These are phyloP conservation scores for Stratiomys singularior DNA, from an alignment of 2,888 invertebrate genomes.

Conservation along the genomic window DNA sequence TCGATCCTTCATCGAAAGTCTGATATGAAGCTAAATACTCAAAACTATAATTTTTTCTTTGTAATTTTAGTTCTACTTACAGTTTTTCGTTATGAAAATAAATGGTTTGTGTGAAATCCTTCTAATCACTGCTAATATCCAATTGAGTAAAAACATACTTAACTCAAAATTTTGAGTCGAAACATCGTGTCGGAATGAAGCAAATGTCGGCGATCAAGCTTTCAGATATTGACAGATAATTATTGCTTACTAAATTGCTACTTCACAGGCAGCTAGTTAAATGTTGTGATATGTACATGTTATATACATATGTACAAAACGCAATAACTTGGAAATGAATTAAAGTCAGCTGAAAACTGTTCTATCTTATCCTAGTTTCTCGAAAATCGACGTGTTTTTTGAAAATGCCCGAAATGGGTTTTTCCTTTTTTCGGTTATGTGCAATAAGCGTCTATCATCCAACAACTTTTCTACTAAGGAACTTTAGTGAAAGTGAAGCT, in stretches of 20 bases:
- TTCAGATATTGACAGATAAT: neutral
- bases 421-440: too few species aligned
- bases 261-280: too few species aligned
- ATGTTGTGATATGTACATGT: too few species aligned
- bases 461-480: too few species aligned
- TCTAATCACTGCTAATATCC: slow-evolving; percentile 16
- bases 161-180: slow-evolving; percentile 27
- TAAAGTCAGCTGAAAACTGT: too few species aligned
- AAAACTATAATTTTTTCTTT: neutral
- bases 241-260: neutral
- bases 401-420: too few species aligned
- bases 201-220: neutral
- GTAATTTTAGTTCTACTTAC: neutral
- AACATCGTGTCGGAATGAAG: neutral
- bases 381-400: too few species aligned
- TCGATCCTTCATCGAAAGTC: neutral
- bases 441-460: too few species aligned
- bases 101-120: neutral
- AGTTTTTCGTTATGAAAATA: neutral
- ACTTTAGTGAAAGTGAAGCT: too few species aligned
- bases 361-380: too few species aligned
- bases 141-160: slow-evolving; percentile 34
- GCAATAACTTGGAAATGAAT: too few species aligned
- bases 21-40: neutral
- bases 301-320: too few species aligned